Evolutionary conservation across 2,888 invertebrate genomes (phyloP).

Genomic region (Erpobdella octoculata): DNA sequence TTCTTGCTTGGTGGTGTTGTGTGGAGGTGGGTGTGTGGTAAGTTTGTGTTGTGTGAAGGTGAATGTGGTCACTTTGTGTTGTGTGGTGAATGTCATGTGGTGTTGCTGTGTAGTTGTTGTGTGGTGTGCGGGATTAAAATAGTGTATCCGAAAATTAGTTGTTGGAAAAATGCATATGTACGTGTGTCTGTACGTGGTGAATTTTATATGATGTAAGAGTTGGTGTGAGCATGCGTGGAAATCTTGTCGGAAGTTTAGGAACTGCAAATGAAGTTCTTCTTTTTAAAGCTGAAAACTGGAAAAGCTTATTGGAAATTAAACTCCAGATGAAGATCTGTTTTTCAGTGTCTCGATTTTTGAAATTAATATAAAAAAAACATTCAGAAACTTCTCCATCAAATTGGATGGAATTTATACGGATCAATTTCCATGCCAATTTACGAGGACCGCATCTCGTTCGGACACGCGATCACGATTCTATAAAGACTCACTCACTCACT

Average conservation of each 20-base stretch:
- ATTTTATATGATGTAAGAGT: not conserved
- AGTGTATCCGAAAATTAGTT: not conserved
- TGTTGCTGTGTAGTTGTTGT: not conserved
- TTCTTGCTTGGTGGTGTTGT: not conserved
- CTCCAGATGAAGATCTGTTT: too few relatives aligned
- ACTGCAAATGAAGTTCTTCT: too few relatives aligned
- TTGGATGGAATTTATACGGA: not conserved
- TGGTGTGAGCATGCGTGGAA: too few relatives aligned
- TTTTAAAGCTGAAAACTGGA: too few relatives aligned
- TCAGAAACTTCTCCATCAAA: not conserved
- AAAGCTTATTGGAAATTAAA: too few relatives aligned
- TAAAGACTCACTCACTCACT: too few relatives aligned
- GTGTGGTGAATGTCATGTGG: too few relatives aligned
- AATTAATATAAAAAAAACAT: not conserved
- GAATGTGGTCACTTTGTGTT: not conserved
- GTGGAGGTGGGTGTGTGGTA: not conserved
- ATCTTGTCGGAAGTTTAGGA: too few relatives aligned
- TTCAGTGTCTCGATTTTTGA: too few relatives aligned
- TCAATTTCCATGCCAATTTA: too few relatives aligned
- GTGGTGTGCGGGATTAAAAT: not conserved
- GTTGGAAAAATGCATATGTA: not conserved
- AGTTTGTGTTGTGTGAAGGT: not conserved
- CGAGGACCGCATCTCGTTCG: too few relatives aligned
- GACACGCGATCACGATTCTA: too few relatives aligned
- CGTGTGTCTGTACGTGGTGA: not conserved